Evolutionary conservation across 1,140 invertebrate genomes (phyloP).

Genomic region (Hormaphis cornu): DNA sequence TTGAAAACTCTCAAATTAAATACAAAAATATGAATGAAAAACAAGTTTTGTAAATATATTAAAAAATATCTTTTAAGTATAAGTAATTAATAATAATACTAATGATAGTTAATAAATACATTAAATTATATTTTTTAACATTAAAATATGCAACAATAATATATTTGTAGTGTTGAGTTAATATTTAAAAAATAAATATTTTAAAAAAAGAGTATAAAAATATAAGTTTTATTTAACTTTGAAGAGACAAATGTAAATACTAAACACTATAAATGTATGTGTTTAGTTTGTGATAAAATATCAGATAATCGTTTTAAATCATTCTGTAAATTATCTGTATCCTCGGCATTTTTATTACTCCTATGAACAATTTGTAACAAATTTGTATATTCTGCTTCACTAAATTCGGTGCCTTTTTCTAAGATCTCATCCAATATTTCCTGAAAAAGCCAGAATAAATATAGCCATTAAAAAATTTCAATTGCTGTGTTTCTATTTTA

Average conservation of each 20-base stretch:
- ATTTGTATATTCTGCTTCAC: slow-evolving; percentile 76
- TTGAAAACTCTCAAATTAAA: no score
- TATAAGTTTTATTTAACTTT: background rate
- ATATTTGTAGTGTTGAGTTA: background rate
- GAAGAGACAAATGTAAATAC: background rate
- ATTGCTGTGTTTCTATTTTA: background rate
- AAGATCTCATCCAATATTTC: slow-evolving; percentile 73
- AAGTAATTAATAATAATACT: background rate
- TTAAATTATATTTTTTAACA: background rate
- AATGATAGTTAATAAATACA: background rate
- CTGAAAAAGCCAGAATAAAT: slow-evolving; percentile 43
- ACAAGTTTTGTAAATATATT: no score
- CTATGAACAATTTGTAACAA: slow-evolving; percentile 63
- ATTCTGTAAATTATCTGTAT: slow-evolving; percentile 42
- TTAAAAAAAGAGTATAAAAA: background rate
- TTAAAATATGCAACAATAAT: background rate
- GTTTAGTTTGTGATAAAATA: slow-evolving; percentile 44
- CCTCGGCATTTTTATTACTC: slow-evolving; percentile 44
- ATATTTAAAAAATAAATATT: background rate
- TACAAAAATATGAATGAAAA: background rate
- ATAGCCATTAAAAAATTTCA: background rate
- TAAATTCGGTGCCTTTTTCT: slow-evolving; percentile 72
- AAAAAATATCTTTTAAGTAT: no score
- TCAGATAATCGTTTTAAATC: slow-evolving; percentile 54
- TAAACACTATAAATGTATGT: background rate